Evolutionary conservation across 2,113 vertebrate genomes (phyloP).

Genomic region (Myotis lucifugus): DNA sequence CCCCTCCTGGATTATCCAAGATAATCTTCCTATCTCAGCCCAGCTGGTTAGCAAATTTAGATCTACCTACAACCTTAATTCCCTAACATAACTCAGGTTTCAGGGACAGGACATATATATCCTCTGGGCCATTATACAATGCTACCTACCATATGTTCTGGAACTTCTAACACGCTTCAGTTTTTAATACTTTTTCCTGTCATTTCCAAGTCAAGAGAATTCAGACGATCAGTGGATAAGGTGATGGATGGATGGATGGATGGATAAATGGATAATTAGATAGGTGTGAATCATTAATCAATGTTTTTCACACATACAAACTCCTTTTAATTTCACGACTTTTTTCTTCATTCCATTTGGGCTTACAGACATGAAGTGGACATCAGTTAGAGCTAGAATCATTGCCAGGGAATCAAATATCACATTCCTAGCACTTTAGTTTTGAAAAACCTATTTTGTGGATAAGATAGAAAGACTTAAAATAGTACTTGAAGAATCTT

Average conservation of each 20-base stretch:
- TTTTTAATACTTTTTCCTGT: background rate
- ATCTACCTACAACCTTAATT: background rate
- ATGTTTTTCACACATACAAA: background rate
- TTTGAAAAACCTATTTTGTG: background rate
- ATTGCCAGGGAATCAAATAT: background rate
- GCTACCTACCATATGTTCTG: background rate
- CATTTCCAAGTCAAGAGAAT: background rate
- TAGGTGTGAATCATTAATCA: background rate
- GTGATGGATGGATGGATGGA: background rate
- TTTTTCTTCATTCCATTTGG: background rate
- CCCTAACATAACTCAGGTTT: background rate
- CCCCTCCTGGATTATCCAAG: background rate
- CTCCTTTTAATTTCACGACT: background rate
- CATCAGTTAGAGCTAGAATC: background rate
- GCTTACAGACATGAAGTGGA: background rate
- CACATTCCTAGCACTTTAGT: background rate
- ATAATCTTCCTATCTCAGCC: background rate
- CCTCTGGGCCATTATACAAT: background rate
- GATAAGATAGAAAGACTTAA: background rate
- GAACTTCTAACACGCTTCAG: background rate
- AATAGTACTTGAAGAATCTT: background rate
- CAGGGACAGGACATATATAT: background rate
- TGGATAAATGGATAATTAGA: background rate
- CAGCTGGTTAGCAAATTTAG: background rate
- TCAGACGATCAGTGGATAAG: background rate